Conservation (phyloP, 2,113 vertebrate genomes). For the Myxocyprinus asiaticus region DNA sequence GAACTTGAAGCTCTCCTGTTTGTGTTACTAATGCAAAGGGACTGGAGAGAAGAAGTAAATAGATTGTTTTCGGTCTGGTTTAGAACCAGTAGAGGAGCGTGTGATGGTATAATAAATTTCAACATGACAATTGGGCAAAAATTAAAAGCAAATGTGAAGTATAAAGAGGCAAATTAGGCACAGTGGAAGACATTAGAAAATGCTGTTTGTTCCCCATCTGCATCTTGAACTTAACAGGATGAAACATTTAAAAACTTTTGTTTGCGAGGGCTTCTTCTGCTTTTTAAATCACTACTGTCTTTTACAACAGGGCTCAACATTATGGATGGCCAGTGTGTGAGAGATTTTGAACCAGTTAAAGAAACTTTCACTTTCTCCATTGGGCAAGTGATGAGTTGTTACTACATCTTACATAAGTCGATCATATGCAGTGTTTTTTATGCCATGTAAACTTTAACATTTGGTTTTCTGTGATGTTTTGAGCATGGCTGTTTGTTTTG, state of each 20-base stretch:
- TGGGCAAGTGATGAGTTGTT: no score
- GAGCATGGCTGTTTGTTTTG: no score
- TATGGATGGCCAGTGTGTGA: no score
- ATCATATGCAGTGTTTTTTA: no score
- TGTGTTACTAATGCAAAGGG: conserved; percentile 19
- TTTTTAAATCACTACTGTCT: background rate
- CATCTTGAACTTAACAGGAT: conserved; percentile 5
- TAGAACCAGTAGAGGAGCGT: background rate
- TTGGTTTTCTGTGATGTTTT: no score
- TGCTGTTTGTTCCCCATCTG: background rate
- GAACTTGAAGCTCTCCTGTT: conserved; percentile 8
- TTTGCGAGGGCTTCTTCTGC: conserved; percentile 28
- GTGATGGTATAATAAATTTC: conserved; percentile 6
- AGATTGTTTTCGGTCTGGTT: background rate
- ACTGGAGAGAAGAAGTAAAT: background rate
- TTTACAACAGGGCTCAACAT: no score
- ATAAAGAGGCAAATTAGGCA: background rate
- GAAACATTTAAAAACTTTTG: conserved; percentile 32
- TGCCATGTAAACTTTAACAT: no score
- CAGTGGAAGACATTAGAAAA: background rate
- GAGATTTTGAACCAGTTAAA: no score
- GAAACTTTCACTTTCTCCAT: no score
- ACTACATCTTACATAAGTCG: no score
- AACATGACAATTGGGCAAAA: background rate
- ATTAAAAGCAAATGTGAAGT: background rate